phyloP scores from a whole-genome alignment of 2,113 vertebrate species.

The Mirza zaza region DNA sequence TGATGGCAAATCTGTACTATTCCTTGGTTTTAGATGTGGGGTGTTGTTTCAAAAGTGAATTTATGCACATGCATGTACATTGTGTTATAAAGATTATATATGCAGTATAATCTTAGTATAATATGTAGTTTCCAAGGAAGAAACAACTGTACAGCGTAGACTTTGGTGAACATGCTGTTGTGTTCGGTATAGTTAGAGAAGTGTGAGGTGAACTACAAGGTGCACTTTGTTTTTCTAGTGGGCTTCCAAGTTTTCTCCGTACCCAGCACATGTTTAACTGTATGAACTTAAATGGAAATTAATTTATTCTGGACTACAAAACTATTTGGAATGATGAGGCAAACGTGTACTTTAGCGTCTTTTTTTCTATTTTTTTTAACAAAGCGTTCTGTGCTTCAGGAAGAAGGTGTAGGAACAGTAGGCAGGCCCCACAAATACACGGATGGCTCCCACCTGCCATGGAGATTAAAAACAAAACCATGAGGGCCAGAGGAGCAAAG shows the following conservation, averaged over 20 bases:
- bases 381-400: neutral
- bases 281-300: neutral
- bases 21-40: neutral
- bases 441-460: accelerated
- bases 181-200: neutral
- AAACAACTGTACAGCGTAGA: neutral
- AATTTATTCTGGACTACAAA: slow-evolving; percentile 31
- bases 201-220: neutral
- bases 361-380: neutral
- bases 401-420: neutral
- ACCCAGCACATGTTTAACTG: neutral
- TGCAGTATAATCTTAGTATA: too few relatives aligned
- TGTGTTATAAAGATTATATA: slow-evolving; percentile 40
- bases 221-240: neutral
- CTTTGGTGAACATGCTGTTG: neutral
- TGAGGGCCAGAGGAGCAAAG: neutral
- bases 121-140: slow-evolving; percentile 50
- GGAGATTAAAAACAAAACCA: neutral
- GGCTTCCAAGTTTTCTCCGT: neutral
- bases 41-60: slow-evolving; percentile 54
- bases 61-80: slow-evolving; percentile 66
- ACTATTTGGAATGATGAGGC: neutral
- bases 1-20: slow-evolving; percentile 31
- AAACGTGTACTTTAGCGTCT: neutral
- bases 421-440: accelerated